phyloP scores from a whole-genome alignment of 92 coral and sea anemone species.

The Phymanthus crucifer region DNA sequence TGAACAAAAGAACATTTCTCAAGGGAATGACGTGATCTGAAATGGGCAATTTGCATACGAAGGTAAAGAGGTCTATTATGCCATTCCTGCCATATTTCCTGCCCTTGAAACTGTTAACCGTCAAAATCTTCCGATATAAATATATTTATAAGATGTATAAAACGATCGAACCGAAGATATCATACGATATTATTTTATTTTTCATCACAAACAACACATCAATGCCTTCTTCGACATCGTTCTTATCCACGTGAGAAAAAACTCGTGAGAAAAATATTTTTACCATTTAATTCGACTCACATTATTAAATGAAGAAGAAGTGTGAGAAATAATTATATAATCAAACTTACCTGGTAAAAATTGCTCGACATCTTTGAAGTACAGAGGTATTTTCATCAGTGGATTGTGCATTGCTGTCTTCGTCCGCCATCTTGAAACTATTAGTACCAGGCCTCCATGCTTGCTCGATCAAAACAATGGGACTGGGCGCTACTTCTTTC shows the following conservation, averaged over 20 bases:
- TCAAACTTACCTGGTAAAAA: slow-evolving; percentile 12
- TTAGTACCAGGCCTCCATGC: neutral
- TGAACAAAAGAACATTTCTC: no score
- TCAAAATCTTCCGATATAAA: no score
- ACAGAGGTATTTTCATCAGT: neutral
- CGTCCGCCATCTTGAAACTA: slow-evolving; percentile 68
- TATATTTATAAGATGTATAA: no score
- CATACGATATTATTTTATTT: no score
- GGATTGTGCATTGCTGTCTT: neutral
- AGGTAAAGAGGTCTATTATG: no score
- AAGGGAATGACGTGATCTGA: no score
- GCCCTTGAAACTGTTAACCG: no score
- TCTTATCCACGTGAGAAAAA: neutral
- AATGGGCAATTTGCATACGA: no score
- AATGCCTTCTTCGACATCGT: no score
- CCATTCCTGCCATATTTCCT: no score
- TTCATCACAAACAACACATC: no score
- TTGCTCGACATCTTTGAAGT: neutral
- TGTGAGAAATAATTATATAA: neutral
- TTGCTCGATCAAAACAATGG: neutral
- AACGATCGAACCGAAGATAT: no score
- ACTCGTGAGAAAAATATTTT: neutral
- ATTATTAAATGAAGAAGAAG: neutral
- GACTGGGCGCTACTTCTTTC: neutral
- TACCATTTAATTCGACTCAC: neutral